These are phyloP conservation scores for Marronus borbonicus DNA, from an alignment of 2,888 invertebrate genomes.

Conservation along the genomic window DNA sequence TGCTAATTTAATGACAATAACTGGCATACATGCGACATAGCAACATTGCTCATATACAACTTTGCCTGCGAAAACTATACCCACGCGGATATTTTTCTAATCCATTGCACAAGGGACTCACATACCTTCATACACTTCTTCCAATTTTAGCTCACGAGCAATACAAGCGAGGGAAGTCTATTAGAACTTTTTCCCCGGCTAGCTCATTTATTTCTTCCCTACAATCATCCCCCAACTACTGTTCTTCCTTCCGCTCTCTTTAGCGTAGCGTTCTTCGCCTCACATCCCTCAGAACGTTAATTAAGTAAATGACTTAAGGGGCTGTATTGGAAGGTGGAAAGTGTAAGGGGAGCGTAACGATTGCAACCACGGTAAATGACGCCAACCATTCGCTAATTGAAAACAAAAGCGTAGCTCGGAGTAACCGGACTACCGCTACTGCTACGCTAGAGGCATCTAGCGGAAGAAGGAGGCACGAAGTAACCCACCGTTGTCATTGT, in stretches of 20 bases:
- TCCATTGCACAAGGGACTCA: no score
- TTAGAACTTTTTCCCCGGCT: neutral
- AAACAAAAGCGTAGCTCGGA: constrained; percentile 1
- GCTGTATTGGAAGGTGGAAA: neutral
- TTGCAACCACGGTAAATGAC: neutral
- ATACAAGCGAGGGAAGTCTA: no score
- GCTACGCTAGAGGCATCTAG: no score
- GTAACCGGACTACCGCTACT: neutral
- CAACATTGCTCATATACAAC: no score
- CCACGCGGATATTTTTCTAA: no score
- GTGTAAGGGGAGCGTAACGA: neutral
- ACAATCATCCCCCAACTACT: no score
- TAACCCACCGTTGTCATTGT: neutral
- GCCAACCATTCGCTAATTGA: constrained; percentile 11
- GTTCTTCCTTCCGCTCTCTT: neutral
- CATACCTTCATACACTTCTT: no score
- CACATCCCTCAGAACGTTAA: neutral
- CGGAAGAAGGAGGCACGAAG: no score
- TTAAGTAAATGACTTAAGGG: constrained; percentile 12
- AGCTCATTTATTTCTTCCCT: constrained; percentile 2
- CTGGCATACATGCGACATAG: no score
- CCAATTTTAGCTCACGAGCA: no score
- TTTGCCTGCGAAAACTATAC: no score
- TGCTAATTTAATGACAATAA: no score
- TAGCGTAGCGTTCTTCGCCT: neutral